phyloP scores from a whole-genome alignment of 2,888 invertebrate species.

The Diachrysia chrysitis region DNA sequence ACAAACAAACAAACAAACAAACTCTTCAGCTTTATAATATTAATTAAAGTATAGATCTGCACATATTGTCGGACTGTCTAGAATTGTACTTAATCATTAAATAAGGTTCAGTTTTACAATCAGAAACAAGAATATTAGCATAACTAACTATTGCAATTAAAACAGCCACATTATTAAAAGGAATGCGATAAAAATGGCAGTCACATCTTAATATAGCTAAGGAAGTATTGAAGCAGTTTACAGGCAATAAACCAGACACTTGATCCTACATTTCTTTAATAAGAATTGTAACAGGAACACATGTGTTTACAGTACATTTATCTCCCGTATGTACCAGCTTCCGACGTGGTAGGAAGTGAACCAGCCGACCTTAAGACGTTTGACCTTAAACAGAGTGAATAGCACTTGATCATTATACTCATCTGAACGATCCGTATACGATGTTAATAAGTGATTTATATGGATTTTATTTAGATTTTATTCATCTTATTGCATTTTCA shows the following conservation, averaged over 20 bases:
- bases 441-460: neutral
- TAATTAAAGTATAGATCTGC: too few species aligned
- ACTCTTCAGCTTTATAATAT: too few species aligned
- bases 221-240: too few species aligned
- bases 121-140: too few species aligned
- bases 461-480: neutral
- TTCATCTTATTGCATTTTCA: neutral
- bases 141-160: too few species aligned
- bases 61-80: too few species aligned
- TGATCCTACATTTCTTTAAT: neutral
- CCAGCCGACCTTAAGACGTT: constrained; percentile 58
- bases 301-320: constrained; percentile 17
- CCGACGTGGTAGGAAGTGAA: constrained; percentile 63
- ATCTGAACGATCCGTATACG: constrained; percentile 24
- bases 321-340: constrained; percentile 36
- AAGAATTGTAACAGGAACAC: neutral
- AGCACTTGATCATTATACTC: constrained; percentile 42
- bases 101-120: too few species aligned
- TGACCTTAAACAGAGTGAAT: constrained; percentile 42
- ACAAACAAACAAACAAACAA: too few species aligned
- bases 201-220: too few species aligned
- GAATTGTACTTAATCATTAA: too few species aligned
- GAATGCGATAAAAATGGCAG: too few species aligned
- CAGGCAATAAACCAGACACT: neutral
- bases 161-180: too few species aligned